These are phyloP conservation scores for Drosophila melanosoma DNA, from an alignment of 2,888 invertebrate genomes.

Conservation along the genomic window DNA sequence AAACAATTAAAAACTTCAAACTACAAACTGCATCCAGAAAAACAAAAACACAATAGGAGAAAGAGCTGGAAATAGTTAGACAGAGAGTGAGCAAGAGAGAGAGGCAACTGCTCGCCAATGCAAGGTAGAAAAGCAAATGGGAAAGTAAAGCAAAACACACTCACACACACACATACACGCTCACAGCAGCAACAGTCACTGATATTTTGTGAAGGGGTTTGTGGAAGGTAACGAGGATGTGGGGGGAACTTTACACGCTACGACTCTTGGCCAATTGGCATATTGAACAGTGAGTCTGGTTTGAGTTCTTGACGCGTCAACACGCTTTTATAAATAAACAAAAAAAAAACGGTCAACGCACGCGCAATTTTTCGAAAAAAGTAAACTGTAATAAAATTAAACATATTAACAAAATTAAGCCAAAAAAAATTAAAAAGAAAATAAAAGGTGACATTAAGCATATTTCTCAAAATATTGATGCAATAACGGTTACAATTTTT, in stretches of 20 bases:
- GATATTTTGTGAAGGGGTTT: slow-evolving; percentile 4
- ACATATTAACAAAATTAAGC: not conserved
- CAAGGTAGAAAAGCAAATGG: slow-evolving; percentile 32
- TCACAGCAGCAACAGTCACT: slow-evolving; percentile 16
- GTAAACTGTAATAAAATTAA: not conserved
- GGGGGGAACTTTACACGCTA: slow-evolving; percentile 29
- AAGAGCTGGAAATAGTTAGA: not conserved
- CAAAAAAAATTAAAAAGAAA: not conserved
- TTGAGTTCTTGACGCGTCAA: slow-evolving; percentile 78
- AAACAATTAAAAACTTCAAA: slow-evolving; percentile 22
- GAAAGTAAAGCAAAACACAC: slow-evolving; percentile 6
- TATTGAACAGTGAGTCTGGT: slow-evolving; percentile 71
- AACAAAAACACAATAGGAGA: slow-evolving; percentile 1
- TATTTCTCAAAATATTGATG: not conserved
- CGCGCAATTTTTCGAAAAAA: slow-evolving; percentile 23
- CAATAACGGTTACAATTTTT: not conserved
- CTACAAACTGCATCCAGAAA: slow-evolving; percentile 24
- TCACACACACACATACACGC: slow-evolving; percentile 5
- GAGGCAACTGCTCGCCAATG: slow-evolving; percentile 10
- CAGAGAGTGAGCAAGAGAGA: not conserved
- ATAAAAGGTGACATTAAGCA: not conserved
- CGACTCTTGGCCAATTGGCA: slow-evolving; percentile 71
- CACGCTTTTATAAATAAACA: slow-evolving; percentile 52
- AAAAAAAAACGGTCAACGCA: slow-evolving; percentile 19
- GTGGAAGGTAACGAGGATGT: not conserved